Evolutionary conservation across 2,797 vertebrate species (phyloP).

Genomic region (Sparidentex hasta): DNA sequence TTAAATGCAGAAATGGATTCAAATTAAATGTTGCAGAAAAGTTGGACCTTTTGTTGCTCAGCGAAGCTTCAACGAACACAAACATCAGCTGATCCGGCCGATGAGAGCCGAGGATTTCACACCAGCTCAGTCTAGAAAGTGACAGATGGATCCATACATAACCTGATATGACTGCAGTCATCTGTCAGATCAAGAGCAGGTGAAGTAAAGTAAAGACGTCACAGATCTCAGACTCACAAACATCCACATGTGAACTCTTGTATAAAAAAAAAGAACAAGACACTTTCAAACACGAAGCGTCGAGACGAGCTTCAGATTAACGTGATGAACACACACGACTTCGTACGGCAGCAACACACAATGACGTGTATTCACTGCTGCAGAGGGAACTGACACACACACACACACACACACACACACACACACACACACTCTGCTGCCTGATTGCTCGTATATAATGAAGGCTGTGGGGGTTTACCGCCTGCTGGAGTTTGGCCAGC

Average conservation of each 20-base stretch:
- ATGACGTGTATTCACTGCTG: slow-evolving; percentile 21
- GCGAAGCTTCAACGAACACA: too few relatives aligned
- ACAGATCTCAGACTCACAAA: background rate
- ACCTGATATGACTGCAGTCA: too few relatives aligned
- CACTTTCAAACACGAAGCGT: slow-evolving; percentile 22
- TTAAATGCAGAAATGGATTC: too few relatives aligned
- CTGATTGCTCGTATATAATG: slow-evolving; percentile 48
- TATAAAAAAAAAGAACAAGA: background rate
- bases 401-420: slow-evolving; percentile 1
- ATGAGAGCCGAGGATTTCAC: too few relatives aligned
- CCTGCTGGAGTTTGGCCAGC: slow-evolving; percentile 53
- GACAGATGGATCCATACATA: too few relatives aligned
- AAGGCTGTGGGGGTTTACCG: slow-evolving; percentile 53
- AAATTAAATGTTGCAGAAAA: too few relatives aligned
- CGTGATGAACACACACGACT: slow-evolving; percentile 31
- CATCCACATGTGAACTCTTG: background rate
- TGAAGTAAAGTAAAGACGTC: too few relatives aligned
- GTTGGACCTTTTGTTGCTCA: too few relatives aligned
- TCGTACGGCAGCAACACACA: slow-evolving; percentile 14
- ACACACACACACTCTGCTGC: slow-evolving; percentile 23
- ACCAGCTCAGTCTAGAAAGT: too few relatives aligned
- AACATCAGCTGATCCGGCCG: too few relatives aligned
- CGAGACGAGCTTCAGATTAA: slow-evolving; percentile 34
- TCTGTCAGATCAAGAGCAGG: too few relatives aligned
- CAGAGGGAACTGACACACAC: slow-evolving; percentile 19